Conservation (phyloP, 2,113 vertebrate species). For the Heliornis fulica region DNA sequence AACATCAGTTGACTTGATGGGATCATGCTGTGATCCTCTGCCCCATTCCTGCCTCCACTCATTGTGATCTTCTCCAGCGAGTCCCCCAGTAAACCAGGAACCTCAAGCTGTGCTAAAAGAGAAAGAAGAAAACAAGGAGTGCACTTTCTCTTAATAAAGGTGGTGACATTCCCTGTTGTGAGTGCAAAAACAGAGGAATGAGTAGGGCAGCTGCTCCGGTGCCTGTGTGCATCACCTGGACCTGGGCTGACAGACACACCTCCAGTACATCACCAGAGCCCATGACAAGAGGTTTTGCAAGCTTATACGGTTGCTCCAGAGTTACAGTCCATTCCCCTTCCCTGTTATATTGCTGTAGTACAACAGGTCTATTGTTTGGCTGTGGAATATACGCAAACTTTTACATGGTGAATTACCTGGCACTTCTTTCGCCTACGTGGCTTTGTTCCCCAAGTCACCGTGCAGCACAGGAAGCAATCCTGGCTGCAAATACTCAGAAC, state of each 20-base stretch:
- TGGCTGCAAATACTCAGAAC: neutral
- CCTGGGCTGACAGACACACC: neutral
- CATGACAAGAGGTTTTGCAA: neutral
- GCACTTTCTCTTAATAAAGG: neutral
- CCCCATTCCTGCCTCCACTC: neutral
- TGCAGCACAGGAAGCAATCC: neutral
- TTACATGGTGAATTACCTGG: neutral
- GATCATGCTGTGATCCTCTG: neutral
- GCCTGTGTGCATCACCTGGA: neutral
- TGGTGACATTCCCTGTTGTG: neutral
- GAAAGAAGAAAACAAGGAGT: neutral
- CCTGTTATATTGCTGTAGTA: neutral
- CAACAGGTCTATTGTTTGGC: neutral
- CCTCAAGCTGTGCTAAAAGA: neutral
- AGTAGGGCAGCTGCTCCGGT: neutral
- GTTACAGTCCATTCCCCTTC: neutral
- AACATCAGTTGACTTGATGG: neutral
- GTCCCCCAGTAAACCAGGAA: neutral
- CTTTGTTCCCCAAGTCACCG: neutral
- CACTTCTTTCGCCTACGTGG: neutral
- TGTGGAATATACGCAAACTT: neutral
- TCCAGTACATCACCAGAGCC: rapidly evolving
- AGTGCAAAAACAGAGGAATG: neutral
- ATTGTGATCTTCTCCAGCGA: neutral
- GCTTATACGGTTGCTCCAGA: neutral